Evolutionary conservation across 2,888 invertebrate genomes (phyloP), one percentile per base, ranked within the genome.

Genomic region (Diploptera punctata): DNA sequence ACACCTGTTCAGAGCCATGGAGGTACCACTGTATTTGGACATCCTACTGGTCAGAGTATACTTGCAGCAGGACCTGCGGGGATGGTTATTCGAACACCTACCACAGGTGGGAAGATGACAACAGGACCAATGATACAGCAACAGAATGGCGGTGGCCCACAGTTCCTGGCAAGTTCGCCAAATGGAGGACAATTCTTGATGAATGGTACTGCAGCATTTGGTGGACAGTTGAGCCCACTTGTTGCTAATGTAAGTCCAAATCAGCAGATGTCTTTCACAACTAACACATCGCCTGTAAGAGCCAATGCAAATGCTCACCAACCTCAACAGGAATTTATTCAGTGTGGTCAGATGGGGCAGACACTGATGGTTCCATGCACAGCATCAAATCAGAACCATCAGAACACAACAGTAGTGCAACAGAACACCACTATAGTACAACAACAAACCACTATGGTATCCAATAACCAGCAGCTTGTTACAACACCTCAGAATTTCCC

Each of bases 351-450:
- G 77, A 85, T 88, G 85, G 91, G 91, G 0, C 91, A 91, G 80
- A 89, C 91, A 0, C 79, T 92, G 72, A 90, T 92, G 89, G 90
- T 92, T 13, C 91, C 91, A 1, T 85, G 91, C 67, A 75, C 78
- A 16, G 73, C 71, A 18, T 62, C 70, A 33, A 81, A 84, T 0
- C 83, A 83, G 60, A 89, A 89, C 78, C 70, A 71, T 43, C 73
- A 74, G 52, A 83, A 88, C 77, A 90, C 90, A 0, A 93, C 94
- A 0, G 93, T 90, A 78, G 92, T 94, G 1, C 94, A 93, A 77
- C 93, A 94, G 78, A 94, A 94, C 80, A 93, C 94, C 0, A 93
- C 94, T 0, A 93, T 94, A 78, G 92, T 93, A 2, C 93, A 93
- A 79, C 93, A 93, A 78, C 92, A 93, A 80, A 92, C 92, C 0